phyloP scores from a whole-genome alignment of 2,113 vertebrate genomes.

The Callipepla californica region DNA sequence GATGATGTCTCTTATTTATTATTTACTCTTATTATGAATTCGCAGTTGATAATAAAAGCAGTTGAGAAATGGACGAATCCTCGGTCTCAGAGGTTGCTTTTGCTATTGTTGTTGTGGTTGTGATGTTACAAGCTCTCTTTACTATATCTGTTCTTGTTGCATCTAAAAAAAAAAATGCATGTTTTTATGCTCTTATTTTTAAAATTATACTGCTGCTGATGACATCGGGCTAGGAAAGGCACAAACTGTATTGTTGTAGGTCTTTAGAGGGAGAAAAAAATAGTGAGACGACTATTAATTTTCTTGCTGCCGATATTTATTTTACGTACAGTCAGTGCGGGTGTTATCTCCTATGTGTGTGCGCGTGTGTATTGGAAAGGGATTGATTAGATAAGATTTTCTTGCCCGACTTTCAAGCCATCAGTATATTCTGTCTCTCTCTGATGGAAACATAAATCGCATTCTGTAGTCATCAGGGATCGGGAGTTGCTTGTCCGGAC shows the following conservation, averaged over 20 bases:
- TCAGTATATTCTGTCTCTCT: slow-evolving; percentile 53
- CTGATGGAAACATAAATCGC: slow-evolving; percentile 62
- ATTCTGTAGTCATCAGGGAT: slow-evolving; percentile 68
- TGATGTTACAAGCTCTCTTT: slow-evolving; percentile 61
- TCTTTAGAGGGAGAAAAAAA: neutral
- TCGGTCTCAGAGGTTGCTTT: slow-evolving; percentile 58
- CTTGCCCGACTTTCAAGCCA: slow-evolving; percentile 19
- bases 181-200: slow-evolving; percentile 1
- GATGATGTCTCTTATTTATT: slow-evolving; percentile 47
- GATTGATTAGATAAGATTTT: slow-evolving; percentile 42
- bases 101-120: slow-evolving; percentile 65
- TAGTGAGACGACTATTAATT: neutral
- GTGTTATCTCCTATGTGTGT: neutral
- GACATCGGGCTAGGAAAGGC: neutral
- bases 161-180: slow-evolving; percentile 54
- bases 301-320: slow-evolving; percentile 30
- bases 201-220: neutral
- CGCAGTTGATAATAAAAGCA: slow-evolving; percentile 59
- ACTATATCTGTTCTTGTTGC: slow-evolving; percentile 55
- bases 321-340: neutral
- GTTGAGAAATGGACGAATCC: slow-evolving; percentile 52
- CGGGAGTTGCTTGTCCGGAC: slow-evolving; percentile 63
- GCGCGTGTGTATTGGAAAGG: neutral
- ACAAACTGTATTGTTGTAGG: neutral
- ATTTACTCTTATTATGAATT: slow-evolving; percentile 43